Conservation (phyloP, 1,140 invertebrate species). For the Capitella teleta region DNA sequence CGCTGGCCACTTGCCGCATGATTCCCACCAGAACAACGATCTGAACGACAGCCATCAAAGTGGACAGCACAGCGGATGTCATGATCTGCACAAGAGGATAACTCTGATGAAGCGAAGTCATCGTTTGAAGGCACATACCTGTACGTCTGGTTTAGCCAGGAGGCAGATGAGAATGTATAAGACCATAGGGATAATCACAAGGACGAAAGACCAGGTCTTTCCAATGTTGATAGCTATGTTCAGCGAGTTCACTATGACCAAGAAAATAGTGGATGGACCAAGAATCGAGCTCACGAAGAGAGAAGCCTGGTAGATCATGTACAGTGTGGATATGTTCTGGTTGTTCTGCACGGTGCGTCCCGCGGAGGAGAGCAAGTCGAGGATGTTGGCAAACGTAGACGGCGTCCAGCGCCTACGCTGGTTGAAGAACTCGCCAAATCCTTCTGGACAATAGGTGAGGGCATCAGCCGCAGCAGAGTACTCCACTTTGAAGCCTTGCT, state of each 20-base stretch:
- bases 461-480: conserved; percentile 54
- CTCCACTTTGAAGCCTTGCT: conserved; percentile 87
- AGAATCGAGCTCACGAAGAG: conserved; percentile 49
- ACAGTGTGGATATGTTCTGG: conserved; percentile 51
- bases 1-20: conserved; percentile 24
- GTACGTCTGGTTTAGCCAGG: conserved; percentile 40
- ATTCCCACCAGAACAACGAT: conserved; percentile 33
- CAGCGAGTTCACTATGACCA: conserved; percentile 52
- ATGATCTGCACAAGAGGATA: conserved; percentile 23
- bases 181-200: conserved; percentile 44
- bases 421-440: conserved; percentile 37
- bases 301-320: conserved; percentile 44
- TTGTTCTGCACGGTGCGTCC: conserved; percentile 47
- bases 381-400: conserved; percentile 53
- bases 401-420: conserved; percentile 53
- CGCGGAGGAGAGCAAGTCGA: conserved; percentile 49
- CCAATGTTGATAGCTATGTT: conserved; percentile 46
- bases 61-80: conserved; percentile 28
- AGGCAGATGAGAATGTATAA: conserved; percentile 45
- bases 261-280: conserved; percentile 54
- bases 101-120: neutral
- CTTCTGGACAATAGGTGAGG: conserved; percentile 52
- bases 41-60: conserved; percentile 38
- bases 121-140: conserved; percentile 27
- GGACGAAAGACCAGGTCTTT: conserved; percentile 39